These are phyloP conservation scores for Gonatopus flavifemur DNA, from an alignment of 1,140 invertebrate genomes.

Conservation along the genomic window DNA sequence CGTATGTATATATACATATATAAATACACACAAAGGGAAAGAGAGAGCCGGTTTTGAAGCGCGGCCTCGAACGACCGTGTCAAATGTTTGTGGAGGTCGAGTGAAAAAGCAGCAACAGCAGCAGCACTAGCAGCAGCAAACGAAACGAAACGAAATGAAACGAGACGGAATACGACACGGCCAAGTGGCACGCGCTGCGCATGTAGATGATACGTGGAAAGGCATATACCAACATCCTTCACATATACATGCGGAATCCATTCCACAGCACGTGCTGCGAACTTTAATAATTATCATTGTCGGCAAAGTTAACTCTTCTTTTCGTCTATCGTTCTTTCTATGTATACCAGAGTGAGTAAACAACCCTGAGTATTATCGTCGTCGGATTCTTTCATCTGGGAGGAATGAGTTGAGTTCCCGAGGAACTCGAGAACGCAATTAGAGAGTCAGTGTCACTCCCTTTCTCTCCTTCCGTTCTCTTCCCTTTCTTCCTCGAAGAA, in stretches of 20 bases:
- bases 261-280: not conserved
- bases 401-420: slow-evolving; percentile 31
- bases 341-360: slow-evolving; percentile 18
- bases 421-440: slow-evolving; percentile 39
- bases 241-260: no score
- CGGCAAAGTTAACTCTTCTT: slow-evolving; percentile 10
- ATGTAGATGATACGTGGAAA: no score
- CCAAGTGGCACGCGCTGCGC: no score
- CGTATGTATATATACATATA: slow-evolving; percentile 7
- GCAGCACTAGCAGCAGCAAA: no score
- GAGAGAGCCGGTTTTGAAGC: no score
- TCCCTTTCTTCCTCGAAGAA: slow-evolving; percentile 11
- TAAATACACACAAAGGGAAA: slow-evolving; percentile 1
- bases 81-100: slow-evolving; percentile 26
- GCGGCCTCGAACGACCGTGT: not conserved
- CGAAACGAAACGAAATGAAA: no score
- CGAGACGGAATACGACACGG: no score
- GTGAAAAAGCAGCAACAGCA: slow-evolving; percentile 17
- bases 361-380: slow-evolving; percentile 23
- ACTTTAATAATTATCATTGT: slow-evolving; percentile 18
- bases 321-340: slow-evolving; percentile 13
- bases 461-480: no score
- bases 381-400: no score
- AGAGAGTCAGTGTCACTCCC: slow-evolving; percentile 34
- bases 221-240: no score